Conservation (phyloP, 2,888 invertebrate species). For the Chaitophorus viminalis region DNA sequence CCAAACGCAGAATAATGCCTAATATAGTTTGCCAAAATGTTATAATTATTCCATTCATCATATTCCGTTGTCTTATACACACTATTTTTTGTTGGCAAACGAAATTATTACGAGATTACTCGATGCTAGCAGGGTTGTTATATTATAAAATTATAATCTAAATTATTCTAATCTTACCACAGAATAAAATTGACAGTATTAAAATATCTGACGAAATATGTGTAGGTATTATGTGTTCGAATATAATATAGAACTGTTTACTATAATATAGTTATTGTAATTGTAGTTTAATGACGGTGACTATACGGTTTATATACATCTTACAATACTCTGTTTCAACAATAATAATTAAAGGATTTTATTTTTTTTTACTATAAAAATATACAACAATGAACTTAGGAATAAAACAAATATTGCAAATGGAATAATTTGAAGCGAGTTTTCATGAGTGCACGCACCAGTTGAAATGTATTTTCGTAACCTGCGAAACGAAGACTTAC, state of each 20-base stretch:
- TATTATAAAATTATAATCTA: too few relatives aligned
- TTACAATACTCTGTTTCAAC: not conserved
- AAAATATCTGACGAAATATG: not conserved
- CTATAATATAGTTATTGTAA: not conserved
- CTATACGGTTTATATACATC: not conserved
- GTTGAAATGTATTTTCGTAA: conserved; percentile 22
- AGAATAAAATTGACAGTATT: not conserved
- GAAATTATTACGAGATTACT: not conserved
- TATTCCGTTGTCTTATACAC: not conserved
- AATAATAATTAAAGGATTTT: not conserved
- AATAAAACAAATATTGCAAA: conserved; percentile 20
- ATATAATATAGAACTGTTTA: not conserved
- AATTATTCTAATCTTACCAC: too few relatives aligned
- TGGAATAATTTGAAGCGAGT: conserved; percentile 22
- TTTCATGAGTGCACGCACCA: conserved; percentile 21
- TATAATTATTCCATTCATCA: not conserved
- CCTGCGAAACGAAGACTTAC: conserved; percentile 1
- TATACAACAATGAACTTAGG: not conserved
- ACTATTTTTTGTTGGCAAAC: not conserved
- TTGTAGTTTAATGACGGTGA: not conserved
- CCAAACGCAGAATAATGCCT: too few relatives aligned
- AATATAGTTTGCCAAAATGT: not conserved
- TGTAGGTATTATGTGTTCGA: not conserved
- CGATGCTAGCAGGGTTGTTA: too few relatives aligned
- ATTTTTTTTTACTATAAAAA: not conserved